A percentile compares a stretch with the other conserved stretches of the same genome.
phyloP scores from a whole-genome alignment of 2,888 invertebrate species.

The Campopleginae sp. region DNA sequence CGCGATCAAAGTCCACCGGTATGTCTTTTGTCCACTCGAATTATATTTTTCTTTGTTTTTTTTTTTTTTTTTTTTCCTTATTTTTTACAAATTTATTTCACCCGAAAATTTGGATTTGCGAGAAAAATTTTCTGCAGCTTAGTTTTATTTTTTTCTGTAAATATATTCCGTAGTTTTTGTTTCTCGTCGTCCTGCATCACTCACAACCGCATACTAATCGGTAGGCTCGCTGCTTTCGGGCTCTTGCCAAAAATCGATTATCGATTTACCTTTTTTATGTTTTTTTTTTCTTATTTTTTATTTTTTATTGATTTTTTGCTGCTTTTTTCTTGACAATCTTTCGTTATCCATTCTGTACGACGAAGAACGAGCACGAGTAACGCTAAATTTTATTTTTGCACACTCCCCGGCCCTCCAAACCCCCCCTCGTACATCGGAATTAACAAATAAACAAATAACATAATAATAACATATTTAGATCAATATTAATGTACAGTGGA shows the following conservation, averaged over 20 bases:
- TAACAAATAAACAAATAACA: constrained; percentile 68
- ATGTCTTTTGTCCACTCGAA: constrained; percentile 73
- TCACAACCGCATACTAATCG: constrained; percentile 7
- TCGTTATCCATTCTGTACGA: constrained; percentile 89
- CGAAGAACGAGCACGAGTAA: constrained; percentile 84
- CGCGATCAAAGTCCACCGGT: constrained; percentile 83
- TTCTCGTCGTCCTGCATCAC: constrained; percentile 10
- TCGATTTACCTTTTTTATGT: background rate
- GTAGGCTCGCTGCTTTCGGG: constrained; percentile 10
- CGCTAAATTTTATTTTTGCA: constrained; percentile 80
- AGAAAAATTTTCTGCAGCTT: background rate
- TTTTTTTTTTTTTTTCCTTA: constrained; percentile 8
- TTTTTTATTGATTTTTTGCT: constrained; percentile 43
- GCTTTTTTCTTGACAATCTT: constrained; percentile 44
- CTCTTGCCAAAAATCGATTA: constrained; percentile 1
- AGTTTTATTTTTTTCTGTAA: constrained; percentile 3
- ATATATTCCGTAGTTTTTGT: background rate
- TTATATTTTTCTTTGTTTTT: constrained; percentile 52
- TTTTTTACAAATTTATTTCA: background rate
- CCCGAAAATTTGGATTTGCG: constrained; percentile 4
- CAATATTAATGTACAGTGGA: background rate
- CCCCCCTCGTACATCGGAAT: constrained; percentile 22
- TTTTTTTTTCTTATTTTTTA: constrained; percentile 30
- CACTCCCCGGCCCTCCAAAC: background rate
- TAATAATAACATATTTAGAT: constrained; percentile 40